Conservation (phyloP, 1,140 invertebrate genomes). For the Cydia strobilella region DNA sequence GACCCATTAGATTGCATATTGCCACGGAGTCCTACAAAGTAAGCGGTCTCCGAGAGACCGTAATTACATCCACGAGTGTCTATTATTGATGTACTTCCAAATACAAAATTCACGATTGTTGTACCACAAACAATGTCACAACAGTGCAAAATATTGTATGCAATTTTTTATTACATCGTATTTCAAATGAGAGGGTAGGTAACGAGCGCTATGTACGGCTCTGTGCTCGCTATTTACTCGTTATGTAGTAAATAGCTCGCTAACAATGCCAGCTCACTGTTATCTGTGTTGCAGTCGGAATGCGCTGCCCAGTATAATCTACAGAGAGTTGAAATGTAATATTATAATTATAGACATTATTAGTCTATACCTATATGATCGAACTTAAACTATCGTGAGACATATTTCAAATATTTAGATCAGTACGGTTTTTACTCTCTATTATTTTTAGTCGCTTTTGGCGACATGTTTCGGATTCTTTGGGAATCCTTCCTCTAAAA, state of each 20-base stretch:
- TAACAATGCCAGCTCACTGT: constrained; percentile 13
- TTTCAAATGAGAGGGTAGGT: constrained; percentile 18
- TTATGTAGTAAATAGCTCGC: constrained; percentile 12
- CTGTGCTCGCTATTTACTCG: constrained; percentile 1
- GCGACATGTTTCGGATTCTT: too few relatives aligned
- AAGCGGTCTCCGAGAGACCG: too few relatives aligned
- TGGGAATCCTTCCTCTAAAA: too few relatives aligned
- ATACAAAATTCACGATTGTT: neutral
- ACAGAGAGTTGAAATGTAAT: neutral
- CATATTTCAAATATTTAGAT: too few relatives aligned
- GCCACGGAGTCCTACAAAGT: too few relatives aligned
- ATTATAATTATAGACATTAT: neutral
- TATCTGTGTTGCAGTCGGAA: constrained; percentile 10
- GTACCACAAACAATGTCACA: neutral
- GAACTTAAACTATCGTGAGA: too few relatives aligned
- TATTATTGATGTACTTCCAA: neutral
- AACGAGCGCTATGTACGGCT: constrained; percentile 5
- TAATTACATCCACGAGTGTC: neutral
- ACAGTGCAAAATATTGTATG: constrained; percentile 16
- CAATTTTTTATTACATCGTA: constrained; percentile 11
- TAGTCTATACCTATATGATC: too few relatives aligned
- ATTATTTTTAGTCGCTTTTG: too few relatives aligned
- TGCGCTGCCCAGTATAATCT: constrained; percentile 7
- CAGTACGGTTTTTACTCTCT: too few relatives aligned
- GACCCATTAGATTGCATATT: too few relatives aligned